phyloP scores from a whole-genome alignment of 1,140 invertebrate species.

The Nephotettix cincticeps region DNA sequence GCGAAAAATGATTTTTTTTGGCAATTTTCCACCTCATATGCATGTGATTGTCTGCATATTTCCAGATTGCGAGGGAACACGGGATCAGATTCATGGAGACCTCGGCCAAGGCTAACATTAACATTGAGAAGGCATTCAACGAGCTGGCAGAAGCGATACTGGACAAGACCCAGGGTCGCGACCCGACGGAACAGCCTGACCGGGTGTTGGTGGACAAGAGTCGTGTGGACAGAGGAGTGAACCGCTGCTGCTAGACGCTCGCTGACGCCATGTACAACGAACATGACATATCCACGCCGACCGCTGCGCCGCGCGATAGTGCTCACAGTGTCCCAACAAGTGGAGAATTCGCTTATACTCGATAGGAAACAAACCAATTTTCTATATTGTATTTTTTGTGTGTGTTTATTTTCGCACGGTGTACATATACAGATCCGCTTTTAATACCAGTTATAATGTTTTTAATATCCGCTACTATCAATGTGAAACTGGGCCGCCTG shows the following conservation, averaged over 20 bases:
- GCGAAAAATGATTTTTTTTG: too few species aligned
- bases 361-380: constrained; percentile 4
- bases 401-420: background rate
- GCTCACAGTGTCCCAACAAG: background rate
- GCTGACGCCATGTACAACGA: background rate
- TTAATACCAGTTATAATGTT: background rate
- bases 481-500: background rate
- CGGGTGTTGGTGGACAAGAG: constrained; percentile 53
- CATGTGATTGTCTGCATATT: too few species aligned
- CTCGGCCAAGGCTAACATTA: constrained; percentile 96
- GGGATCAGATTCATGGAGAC: constrained; percentile 98
- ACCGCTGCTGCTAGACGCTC: constrained; percentile 38
- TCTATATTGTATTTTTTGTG: constrained; percentile 5
- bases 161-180: constrained; percentile 74
- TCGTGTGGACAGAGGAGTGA: constrained; percentile 33
- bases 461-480: background rate
- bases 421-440: background rate
- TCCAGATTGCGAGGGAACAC: constrained; percentile 94
- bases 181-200: constrained; percentile 64
- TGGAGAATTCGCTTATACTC: background rate
- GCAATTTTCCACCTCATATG: too few species aligned
- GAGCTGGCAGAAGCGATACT: constrained; percentile 96
- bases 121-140: constrained; percentile 96
- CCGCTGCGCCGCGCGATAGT: constrained; percentile 27
- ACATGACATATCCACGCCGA: constrained; percentile 20